phyloP scores from a whole-genome alignment of 2,888 invertebrate species.

The Pardosa pseudoannulata region DNA sequence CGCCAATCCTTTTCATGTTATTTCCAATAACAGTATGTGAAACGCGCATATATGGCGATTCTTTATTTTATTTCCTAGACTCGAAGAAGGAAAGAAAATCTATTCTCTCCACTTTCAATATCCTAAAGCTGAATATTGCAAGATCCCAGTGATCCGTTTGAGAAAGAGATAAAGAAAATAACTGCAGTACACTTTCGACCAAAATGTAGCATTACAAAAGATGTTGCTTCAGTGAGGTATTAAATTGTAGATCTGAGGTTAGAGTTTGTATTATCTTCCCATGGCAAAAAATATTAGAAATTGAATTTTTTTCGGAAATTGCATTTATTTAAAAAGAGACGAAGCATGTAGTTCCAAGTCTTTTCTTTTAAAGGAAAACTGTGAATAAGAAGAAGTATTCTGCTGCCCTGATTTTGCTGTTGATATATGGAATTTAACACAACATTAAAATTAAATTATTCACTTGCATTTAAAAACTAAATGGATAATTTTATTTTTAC shows the following conservation, averaged over 20 bases:
- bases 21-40: background rate
- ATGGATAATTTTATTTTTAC: too few species aligned
- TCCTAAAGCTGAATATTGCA: slow-evolving; percentile 15
- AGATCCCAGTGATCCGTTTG: slow-evolving; percentile 7
- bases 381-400: too few species aligned
- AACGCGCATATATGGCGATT: background rate
- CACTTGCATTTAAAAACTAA: too few species aligned
- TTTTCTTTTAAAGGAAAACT: too few species aligned
- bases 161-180: slow-evolving; percentile 8
- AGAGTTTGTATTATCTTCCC: background rate
- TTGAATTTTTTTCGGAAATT: background rate
- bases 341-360: too few species aligned
- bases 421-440: too few species aligned
- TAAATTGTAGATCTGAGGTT: slow-evolving; percentile 2
- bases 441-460: too few species aligned
- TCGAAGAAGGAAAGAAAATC: background rate
- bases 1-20: background rate
- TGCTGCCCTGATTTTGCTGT: too few species aligned
- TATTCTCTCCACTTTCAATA: slow-evolving; percentile 19
- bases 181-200: slow-evolving; percentile 1
- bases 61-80: slow-evolving; percentile 3
- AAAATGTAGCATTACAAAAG: slow-evolving; percentile 3
- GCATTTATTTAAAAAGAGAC: background rate
- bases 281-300: background rate
- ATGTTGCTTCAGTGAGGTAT: background rate